These are phyloP conservation scores for Sericinus montela DNA, from an alignment of 2,888 invertebrate genomes.

Conservation along the genomic window DNA sequence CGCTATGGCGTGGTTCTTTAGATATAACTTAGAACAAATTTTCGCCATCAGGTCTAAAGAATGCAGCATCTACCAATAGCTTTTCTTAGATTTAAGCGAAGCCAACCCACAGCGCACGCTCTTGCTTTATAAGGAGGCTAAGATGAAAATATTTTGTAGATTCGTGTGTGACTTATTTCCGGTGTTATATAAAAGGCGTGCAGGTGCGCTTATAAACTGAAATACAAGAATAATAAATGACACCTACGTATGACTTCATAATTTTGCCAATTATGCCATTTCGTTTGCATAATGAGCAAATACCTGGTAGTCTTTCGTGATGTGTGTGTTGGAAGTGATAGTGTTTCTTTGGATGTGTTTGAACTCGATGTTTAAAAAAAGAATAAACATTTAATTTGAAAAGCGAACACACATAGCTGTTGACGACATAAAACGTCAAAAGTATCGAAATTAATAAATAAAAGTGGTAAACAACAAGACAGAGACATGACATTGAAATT, in stretches of 20 bases:
- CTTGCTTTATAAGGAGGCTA: too few species aligned
- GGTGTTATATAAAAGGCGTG: not conserved
- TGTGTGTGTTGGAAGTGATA: conserved; percentile 46
- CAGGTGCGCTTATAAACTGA: conserved; percentile 4
- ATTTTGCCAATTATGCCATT: conserved; percentile 74
- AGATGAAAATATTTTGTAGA: too few species aligned
- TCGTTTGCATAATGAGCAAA: conserved; percentile 74
- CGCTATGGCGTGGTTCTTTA: too few species aligned
- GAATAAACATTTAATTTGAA: conserved; percentile 34
- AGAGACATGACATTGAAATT: conserved; percentile 32
- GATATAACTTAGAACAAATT: too few species aligned
- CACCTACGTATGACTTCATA: conserved; percentile 55
- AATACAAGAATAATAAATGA: conserved; percentile 54
- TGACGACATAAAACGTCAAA: conserved; percentile 10
- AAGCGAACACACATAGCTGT: conserved; percentile 21
- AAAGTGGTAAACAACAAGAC: conserved; percentile 41
- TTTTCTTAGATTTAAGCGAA: too few species aligned
- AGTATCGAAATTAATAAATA: conserved; percentile 22
- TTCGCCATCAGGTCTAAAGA: too few species aligned
- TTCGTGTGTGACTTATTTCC: not conserved
- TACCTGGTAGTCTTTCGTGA: conserved; percentile 48
- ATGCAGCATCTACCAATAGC: too few species aligned
- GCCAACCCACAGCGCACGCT: too few species aligned
- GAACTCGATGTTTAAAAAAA: conserved; percentile 22
- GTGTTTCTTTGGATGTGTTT: conserved; percentile 30